A percentile compares a stretch with the other conserved stretches of the same genome.
phyloP scores from a whole-genome alignment of 2,797 vertebrate genomes.

The Scyliorhinus canicula region DNA sequence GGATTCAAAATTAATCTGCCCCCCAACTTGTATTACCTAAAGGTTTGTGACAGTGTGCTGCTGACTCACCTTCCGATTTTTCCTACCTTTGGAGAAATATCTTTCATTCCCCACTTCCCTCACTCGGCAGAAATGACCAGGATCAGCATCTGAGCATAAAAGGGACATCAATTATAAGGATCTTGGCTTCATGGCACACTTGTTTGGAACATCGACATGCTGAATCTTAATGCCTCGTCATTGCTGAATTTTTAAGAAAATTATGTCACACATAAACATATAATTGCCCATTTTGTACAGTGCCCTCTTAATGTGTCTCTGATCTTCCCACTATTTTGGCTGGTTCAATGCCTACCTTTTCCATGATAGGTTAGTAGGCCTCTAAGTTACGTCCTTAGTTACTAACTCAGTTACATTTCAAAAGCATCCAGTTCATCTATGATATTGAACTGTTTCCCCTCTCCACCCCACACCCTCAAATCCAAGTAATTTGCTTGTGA shows the following conservation, averaged over 20 bases:
- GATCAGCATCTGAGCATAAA: background rate
- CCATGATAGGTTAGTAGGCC: background rate
- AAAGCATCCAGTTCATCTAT: background rate
- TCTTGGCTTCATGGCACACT: background rate
- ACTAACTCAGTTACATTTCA: background rate
- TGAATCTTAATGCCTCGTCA: background rate
- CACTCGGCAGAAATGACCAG: background rate
- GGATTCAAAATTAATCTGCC: background rate
- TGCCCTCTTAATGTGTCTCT: background rate
- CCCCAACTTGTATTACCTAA: background rate
- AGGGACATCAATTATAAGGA: background rate
- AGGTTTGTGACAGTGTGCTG: background rate
- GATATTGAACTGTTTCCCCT: background rate
- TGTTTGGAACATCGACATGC: background rate
- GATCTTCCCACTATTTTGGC: background rate
- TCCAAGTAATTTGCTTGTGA: background rate
- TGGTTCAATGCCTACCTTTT: background rate
- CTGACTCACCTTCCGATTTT: background rate
- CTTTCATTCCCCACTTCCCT: background rate
- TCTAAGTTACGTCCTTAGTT: background rate
- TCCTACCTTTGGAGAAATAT: background rate
- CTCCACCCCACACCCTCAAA: background rate
- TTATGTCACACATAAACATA: background rate
- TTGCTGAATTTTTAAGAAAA: background rate
- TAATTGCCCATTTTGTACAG: background rate